Evolutionary conservation across 2,113 vertebrate species (phyloP), one percentile per base, ranked within the genome.

Genomic region (Vicugna pacos): DNA sequence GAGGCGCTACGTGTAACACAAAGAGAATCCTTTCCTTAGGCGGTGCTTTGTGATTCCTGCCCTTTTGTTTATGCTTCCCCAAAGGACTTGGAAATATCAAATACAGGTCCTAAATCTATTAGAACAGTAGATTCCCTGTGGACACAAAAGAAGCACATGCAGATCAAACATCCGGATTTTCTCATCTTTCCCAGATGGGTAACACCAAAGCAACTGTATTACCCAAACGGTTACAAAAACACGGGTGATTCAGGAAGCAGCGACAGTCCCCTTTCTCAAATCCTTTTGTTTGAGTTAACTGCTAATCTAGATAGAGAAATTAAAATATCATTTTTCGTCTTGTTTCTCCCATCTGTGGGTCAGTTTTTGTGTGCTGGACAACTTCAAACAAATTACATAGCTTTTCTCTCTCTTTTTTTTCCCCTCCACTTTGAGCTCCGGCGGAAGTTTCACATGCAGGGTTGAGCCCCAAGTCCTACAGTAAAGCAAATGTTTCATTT

Each of bases 401-500:
- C 95, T 92, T 76, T 42, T 42, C 38, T 94, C 84, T 95, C 77
- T 42, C 70, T 85, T 93, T 94, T 94, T 91, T 96, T 94, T 92
- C 19, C 81, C 77, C 76, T 96, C 85, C 4, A 94, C 83, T 98
- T 97, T 98, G 96, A 96, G 97, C 89, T 89, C 91, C 12, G 88
- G 94, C 54, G 58, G 95, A 96, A 97, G 96, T 94, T 96, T 93
- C 95, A 70, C 96, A 97, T 16, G 96, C 94, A 94, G 95, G 96
- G 94, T 84, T 97, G 82, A 97, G 89, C 97, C 91, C 93, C 87
- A 97, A 98, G 97, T 96, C 92, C 93, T 93, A 96, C 96, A 94
- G 93, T 72, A 95, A 97, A 98, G 97, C 96, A 89, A 97, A 96
- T 97, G 97, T 97, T 98, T 98, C 96, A 96, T 98, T 98, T 97